phyloP scores from a whole-genome alignment of 2,113 vertebrate genomes.

The Mormyrus lacerda region DNA sequence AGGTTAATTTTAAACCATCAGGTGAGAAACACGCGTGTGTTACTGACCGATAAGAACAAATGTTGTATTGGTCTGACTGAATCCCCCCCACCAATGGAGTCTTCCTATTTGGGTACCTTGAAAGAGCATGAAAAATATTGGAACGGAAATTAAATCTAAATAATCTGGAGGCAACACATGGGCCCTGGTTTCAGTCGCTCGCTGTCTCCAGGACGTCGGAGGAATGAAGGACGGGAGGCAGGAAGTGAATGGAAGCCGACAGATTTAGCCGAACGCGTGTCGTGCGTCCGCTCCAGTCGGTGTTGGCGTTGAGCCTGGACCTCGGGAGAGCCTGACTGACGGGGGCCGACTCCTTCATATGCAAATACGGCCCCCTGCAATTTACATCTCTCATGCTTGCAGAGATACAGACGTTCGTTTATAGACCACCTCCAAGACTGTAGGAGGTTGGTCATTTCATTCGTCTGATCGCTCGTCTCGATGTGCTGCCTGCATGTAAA shows the following conservation, averaged over 20 bases:
- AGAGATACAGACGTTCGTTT: neutral
- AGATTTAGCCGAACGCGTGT: neutral
- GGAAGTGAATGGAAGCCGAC: neutral
- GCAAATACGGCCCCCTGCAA: slow-evolving; percentile 5
- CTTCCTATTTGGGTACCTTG: neutral
- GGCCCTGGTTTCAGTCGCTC: neutral
- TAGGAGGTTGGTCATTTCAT: neutral
- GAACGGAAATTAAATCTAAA: neutral
- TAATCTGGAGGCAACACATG: neutral
- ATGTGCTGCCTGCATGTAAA: neutral
- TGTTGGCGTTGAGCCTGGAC: neutral
- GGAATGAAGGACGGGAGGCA: neutral
- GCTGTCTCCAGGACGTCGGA: neutral
- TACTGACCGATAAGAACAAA: slow-evolving; percentile 3
- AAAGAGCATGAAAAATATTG: neutral
- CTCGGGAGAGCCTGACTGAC: neutral
- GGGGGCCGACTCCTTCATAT: slow-evolving; percentile 12
- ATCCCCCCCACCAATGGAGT: neutral
- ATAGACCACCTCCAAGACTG: neutral
- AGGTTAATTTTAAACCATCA: neutral
- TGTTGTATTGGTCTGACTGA: neutral
- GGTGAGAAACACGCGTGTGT: neutral
- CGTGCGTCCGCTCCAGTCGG: neutral
- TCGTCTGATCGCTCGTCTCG: neutral
- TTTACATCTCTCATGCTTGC: slow-evolving; percentile 14